These are phyloP conservation scores for Drosophila ercepeae DNA, from an alignment of 1,140 invertebrate genomes.

Conservation along the genomic window DNA sequence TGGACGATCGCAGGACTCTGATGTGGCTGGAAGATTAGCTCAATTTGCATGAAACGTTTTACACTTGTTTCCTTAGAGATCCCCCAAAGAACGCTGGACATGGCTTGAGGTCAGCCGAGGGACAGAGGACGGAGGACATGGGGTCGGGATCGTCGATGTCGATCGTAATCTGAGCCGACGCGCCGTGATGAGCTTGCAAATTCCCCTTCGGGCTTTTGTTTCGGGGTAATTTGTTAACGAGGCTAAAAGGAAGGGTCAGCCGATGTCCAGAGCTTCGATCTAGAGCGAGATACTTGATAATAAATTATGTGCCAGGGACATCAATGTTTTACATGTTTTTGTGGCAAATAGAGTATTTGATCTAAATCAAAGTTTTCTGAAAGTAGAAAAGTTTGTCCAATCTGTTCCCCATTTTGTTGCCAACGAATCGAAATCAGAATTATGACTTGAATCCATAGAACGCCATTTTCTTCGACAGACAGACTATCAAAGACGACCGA, in stretches of 20 bases:
- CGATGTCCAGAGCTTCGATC: slow-evolving; percentile 12
- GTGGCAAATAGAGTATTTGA: neutral
- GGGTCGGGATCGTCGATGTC: slow-evolving; percentile 33
- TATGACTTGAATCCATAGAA: neutral
- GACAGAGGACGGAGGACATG: neutral
- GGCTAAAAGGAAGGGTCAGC: slow-evolving; percentile 14
- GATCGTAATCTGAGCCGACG: slow-evolving; percentile 68
- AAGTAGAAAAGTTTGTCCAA: no score
- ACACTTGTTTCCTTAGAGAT: slow-evolving; percentile 64
- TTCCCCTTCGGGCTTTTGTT: slow-evolving; percentile 44
- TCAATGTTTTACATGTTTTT: neutral
- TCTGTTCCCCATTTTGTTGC: neutral
- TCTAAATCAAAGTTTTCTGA: no score
- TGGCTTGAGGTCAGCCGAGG: slow-evolving; percentile 39
- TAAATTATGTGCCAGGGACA: slow-evolving; percentile 16
- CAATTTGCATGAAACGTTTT: slow-evolving; percentile 74
- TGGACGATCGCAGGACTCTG: slow-evolving; percentile 12
- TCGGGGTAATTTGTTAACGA: slow-evolving; percentile 71
- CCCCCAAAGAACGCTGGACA: slow-evolving; percentile 17
- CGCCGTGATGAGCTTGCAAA: slow-evolving; percentile 63
- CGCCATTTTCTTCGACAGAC: slow-evolving; percentile 37
- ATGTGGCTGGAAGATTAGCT: slow-evolving; percentile 63
- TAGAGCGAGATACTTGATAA: slow-evolving; percentile 23
- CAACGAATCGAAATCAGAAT: neutral
- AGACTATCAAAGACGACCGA: slow-evolving; percentile 20